phyloP scores from a whole-genome alignment of 2,113 vertebrate genomes.

The Microtus montanus region DNA sequence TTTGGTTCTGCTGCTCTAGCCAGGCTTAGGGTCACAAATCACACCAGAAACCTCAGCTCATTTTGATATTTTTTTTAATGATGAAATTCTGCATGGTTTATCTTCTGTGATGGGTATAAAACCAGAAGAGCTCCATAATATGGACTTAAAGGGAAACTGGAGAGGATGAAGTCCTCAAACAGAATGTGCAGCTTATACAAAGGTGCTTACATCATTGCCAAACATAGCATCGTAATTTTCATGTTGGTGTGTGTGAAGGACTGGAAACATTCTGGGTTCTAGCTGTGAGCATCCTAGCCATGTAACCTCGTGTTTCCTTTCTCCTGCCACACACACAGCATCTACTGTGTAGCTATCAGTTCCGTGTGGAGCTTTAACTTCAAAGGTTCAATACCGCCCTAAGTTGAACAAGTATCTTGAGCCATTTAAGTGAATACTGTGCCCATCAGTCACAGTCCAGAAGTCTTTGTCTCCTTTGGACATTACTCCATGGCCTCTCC shows the following conservation, averaged over 20 bases:
- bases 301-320: not conserved
- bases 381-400: not conserved
- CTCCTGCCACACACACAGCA: not conserved
- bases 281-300: not conserved
- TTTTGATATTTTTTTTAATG: constrained; percentile 44
- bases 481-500: not conserved
- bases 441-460: not conserved
- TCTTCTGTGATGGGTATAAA: constrained; percentile 26
- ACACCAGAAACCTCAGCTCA: constrained; percentile 19
- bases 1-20: not conserved
- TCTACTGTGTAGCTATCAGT: not conserved
- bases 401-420: not conserved
- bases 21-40: not conserved
- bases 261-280: not conserved
- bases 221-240: not conserved
- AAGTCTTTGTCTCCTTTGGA: not conserved
- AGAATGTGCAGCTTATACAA: not conserved
- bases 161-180: not conserved
- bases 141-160: not conserved
- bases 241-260: not conserved
- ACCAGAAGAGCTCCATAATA: not conserved
- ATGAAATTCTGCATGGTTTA: not conserved
- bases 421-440: not conserved
- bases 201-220: not conserved
- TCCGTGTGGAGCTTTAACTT: not conserved